Percentiles rank a stretch among this genome's conserved stretches.
These are phyloP conservation scores for Podarcis raffonei DNA, from an alignment of 2,113 vertebrate genomes.

Conservation along the genomic window DNA sequence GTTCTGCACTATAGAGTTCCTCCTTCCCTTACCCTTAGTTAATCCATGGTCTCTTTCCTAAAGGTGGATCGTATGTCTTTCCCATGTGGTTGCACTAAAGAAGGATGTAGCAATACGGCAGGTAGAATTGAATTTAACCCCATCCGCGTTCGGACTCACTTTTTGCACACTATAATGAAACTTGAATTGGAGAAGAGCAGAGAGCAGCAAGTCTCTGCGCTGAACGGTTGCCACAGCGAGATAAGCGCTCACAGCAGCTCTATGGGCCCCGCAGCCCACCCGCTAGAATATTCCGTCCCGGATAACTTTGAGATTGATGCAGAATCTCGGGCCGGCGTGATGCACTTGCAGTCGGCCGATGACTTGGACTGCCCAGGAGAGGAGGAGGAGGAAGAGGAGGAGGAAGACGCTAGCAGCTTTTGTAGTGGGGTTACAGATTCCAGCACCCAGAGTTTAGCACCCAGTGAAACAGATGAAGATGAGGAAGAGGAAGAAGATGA, in stretches of 20 bases:
- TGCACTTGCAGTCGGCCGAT: conserved; percentile 88
- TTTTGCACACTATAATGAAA: conserved; percentile 99
- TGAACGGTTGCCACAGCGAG: conserved; percentile 87
- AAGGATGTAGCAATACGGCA: conserved; percentile 96
- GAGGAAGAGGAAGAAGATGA: conserved; percentile 83
- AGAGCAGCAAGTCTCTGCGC: conserved; percentile 86
- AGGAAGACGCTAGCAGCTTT: conserved; percentile 93
- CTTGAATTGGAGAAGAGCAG: conserved; percentile 96
- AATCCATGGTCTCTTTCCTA: conserved; percentile 68
- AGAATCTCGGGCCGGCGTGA: conserved; percentile 82
- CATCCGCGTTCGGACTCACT: conserved; percentile 98
- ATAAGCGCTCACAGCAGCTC: conserved; percentile 79
- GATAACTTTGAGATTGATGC: conserved; percentile 84
- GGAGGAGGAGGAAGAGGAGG: conserved; percentile 86
- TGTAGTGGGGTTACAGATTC: conserved; percentile 96
- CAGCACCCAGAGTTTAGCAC: conserved; percentile 94
- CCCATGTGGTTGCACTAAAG: conserved; percentile 96
- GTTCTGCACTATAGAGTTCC: conserved; percentile 27
- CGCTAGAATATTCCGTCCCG: conserved; percentile 86
- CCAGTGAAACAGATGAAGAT: conserved; percentile 94
- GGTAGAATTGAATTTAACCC: conserved; percentile 98
- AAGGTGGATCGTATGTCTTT: conserved; percentile 99
- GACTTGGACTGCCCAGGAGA: conserved; percentile 88
- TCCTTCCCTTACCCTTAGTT: conserved; percentile 14
- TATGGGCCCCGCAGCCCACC: conserved; percentile 82